These are phyloP conservation scores for Dicrostonyx torquatus DNA, from an alignment of 2,797 vertebrate genomes.

Conservation along the genomic window DNA sequence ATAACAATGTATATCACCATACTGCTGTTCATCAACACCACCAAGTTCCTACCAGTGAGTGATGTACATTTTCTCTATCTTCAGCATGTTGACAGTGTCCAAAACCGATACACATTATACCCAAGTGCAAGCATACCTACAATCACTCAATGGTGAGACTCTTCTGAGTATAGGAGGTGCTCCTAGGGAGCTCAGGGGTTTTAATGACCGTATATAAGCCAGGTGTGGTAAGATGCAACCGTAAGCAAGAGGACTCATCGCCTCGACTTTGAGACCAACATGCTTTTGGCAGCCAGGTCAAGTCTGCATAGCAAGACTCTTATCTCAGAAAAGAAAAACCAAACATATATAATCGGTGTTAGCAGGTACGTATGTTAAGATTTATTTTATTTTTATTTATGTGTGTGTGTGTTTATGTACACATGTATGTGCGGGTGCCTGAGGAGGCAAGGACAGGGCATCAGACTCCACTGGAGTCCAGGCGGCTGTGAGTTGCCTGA, in stretches of 20 bases:
- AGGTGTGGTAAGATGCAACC: neutral
- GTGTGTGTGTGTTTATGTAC: neutral
- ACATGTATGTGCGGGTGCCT: neutral
- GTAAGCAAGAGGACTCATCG: too few species aligned
- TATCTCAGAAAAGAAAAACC: neutral
- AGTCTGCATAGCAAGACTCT: neutral
- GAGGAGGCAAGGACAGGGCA: neutral
- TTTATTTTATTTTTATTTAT: neutral
- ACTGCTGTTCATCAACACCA: conserved; percentile 37
- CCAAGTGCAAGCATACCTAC: neutral
- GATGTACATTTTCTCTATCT: conserved; percentile 53
- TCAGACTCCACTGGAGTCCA: neutral
- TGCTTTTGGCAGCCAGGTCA: neutral
- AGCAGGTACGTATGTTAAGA: neutral
- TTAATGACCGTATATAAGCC: neutral
- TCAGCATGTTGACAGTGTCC: conserved; percentile 57
- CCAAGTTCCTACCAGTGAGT: neutral
- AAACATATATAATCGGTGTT: neutral
- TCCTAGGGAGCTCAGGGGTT: neutral
- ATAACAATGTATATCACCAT: neutral
- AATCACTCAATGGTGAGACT: neutral
- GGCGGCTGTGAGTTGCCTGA: neutral
- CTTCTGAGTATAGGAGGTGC: conserved; percentile 17
- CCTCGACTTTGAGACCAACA: neutral
- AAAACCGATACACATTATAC: neutral